Percentiles rank a stretch among this genome's conserved stretches.
Conservation (phyloP, 2,113 vertebrate genomes). For the Ciconia stormi region DNA sequence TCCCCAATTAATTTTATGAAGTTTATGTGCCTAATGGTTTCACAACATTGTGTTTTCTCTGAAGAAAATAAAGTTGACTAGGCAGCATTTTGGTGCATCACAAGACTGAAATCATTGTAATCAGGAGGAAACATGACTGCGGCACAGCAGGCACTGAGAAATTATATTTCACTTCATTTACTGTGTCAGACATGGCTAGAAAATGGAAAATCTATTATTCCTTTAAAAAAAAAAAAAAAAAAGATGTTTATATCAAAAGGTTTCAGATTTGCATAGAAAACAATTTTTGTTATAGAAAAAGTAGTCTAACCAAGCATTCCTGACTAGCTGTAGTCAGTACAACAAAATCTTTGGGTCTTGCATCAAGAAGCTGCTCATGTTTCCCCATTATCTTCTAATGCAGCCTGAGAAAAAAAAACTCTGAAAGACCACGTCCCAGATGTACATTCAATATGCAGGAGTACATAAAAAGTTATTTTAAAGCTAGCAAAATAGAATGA, state of each 20-base stretch:
- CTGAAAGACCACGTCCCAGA: neutral
- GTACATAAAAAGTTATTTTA: neutral
- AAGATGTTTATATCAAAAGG: neutral
- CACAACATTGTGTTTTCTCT: neutral
- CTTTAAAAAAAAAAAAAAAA: neutral
- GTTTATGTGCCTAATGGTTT: neutral
- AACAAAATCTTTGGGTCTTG: neutral
- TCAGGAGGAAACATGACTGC: neutral
- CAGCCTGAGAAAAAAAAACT: neutral
- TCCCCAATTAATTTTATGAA: neutral
- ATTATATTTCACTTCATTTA: neutral
- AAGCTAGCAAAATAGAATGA: neutral
- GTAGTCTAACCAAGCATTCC: neutral
- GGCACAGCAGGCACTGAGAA: neutral
- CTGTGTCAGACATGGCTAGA: neutral
- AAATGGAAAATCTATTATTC: neutral
- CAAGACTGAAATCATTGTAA: neutral
- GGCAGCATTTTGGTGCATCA: neutral
- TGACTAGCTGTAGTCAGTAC: neutral
- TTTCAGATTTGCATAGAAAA: neutral
- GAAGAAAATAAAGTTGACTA: conserved; percentile 1
- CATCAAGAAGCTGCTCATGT: neutral
- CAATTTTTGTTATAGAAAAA: neutral
- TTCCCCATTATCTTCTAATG: neutral
- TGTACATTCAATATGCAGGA: neutral